Base-by-base conservation (phyloP, 2,797 vertebrate species). In the Lates japonicus region DNA sequence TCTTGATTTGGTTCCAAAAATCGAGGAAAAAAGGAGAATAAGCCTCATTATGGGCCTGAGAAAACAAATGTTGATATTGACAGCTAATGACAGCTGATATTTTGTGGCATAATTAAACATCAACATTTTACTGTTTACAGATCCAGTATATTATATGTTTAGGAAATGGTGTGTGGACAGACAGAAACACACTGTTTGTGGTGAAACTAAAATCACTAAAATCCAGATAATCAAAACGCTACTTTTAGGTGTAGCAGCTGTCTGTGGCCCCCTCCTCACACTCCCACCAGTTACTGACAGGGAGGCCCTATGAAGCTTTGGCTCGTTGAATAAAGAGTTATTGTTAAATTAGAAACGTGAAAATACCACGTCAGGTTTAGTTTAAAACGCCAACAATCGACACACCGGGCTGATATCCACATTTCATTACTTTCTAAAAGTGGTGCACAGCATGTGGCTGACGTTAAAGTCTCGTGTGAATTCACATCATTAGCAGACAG, bases 241-340 rank as follows among this genome's bases (percentile, higher is more conserved):
- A 58, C 61, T 54, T 82, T 82, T 48, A 70, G 52, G 20, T 59
- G 51, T 49, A 70, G 77, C 80, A 78, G 68, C 63, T 72, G 66
- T 74, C 55, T 51, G 2, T 19, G 55, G 31, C 33, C 66, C 57
- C 35, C 33, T 46, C 7, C 11, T 6, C 64, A 14, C 67, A 19
- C 13, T 8, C 5, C 12, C n/a, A 25, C 51, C 9, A 19, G 19
- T 8, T 37, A 29, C 44, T 41, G 39, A 63, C 65, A 59, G 41
- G 37, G 35, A 42, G 8, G 51, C 35, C 41, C 3, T 42, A 44
- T 19, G 35, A 44, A 54, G 37, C 25, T 31, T 13, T 6, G 59
- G 20, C 37, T n/a, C 7, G 42, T 41, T 35, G 7, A 29, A 19
- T 39, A 5, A 8, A 14, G 2, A 22, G 2, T 33, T 42, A 39